Evolutionary conservation across 92 coral and sea anemone species (phyloP).

Genomic region (Plumapathes pennacea): DNA sequence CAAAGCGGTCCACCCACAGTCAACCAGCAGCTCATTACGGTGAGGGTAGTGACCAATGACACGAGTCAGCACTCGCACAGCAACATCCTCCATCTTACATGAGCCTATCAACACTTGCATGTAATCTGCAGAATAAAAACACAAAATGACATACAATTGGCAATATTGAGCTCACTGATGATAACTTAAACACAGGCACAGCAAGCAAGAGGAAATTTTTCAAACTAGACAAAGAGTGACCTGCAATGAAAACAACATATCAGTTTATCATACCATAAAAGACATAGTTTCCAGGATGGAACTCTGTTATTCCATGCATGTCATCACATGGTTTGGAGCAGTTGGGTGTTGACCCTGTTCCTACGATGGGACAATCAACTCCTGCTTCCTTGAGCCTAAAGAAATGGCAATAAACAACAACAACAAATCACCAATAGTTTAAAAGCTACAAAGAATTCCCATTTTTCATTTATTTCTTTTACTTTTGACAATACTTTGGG

Average conservation of each 20-base stretch:
- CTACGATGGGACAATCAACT: slow-evolving; percentile 68
- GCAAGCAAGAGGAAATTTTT: not conserved
- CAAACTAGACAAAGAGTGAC: not conserved
- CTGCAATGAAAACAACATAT: not conserved
- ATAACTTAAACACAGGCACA: no score
- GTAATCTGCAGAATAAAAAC: slow-evolving; percentile 49
- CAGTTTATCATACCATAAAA: slow-evolving; percentile 76
- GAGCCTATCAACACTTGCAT: slow-evolving; percentile 75
- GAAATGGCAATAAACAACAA: no score
- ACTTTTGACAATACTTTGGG: no score
- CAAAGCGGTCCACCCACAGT: slow-evolving; percentile 92
- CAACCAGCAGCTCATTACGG: slow-evolving; percentile 71
- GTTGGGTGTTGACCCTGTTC: slow-evolving; percentile 84
- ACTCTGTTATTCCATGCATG: slow-evolving; percentile 77
- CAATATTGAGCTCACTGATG: no score
- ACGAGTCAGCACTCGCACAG: slow-evolving; percentile 80
- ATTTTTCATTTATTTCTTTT: no score
- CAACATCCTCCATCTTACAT: slow-evolving; percentile 71
- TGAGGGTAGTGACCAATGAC: slow-evolving; percentile 82
- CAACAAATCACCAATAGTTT: not conserved
- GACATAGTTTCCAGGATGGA: slow-evolving; percentile 96
- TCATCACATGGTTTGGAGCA: slow-evolving; percentile 78
- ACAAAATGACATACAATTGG: no score
- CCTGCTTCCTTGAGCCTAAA: slow-evolving; percentile 72
- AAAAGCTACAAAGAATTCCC: no score